Evolutionary conservation across 2,888 invertebrate genomes (phyloP), one percentile per base, ranked within the genome.

Genomic region (Podotricha telesiphe): DNA sequence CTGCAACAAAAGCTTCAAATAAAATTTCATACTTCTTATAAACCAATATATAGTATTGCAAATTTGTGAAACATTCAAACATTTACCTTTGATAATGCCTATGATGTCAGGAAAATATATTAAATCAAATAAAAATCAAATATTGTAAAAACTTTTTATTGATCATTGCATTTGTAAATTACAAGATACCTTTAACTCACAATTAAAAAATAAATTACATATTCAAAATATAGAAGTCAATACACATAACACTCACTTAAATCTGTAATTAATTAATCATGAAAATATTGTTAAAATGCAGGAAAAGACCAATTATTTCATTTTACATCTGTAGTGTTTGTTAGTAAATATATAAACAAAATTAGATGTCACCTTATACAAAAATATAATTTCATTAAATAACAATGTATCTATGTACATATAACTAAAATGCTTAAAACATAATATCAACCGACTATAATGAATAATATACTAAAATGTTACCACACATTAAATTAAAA

Each of bases 1-100:
- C 88, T 91, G 81, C 75, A 68, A 73, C 13, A 55, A 50, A 65
- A 11, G 10, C 17, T 13, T 67, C 13, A 42, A 34, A 17, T 47
- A 20, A 34, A 48, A 34, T 19, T 13, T 2, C 7, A 28, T 11
- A 34, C 11, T 34, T 17, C 8, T 55, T 17, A 2, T 55, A 0
- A 22, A 28, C 19, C 28, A 42, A 67, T 20, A 47, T 40, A 47
- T 17, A 2, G 2, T 47, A 47, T 45, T 45, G 34, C 34, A 11
- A 62, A 22, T 6, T 37, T 67, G 13, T 53, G n/a, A n/a, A n/a
- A n/a, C n/a, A n/a, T n/a, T 34, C 10, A 37, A 55, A 67, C 45
- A 45, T 62, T 67, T 28, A 53, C 62, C 48, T 47, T 34, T 45
- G n/a, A 55, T 34, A 8, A 47, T 8, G 7, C 17, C 13, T 65